Evolutionary conservation across 2,888 invertebrate genomes (phyloP), one percentile per base, ranked within the genome.

Genomic region (Tridacna crocea): DNA sequence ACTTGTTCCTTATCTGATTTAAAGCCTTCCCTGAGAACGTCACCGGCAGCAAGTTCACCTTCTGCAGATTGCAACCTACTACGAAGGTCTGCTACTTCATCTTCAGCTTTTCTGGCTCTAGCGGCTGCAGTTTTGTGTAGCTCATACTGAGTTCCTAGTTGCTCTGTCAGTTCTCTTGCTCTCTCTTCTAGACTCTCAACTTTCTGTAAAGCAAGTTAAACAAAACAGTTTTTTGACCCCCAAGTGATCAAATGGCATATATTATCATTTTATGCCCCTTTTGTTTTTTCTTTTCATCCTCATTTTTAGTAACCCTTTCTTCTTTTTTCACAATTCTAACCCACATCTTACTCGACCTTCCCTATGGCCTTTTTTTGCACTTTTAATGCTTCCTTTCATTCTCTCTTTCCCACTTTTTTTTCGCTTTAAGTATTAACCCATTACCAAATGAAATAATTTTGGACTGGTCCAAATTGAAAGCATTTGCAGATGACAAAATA

Each of bases 1-100:
- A 97, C 97, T 91, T 96, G 96, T 88, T 96, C 96, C 94, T 97
- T 97, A 92, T 97, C 97, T 89, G 96, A 96, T 81, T 96, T 96
- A 58, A 97, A 95, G 55, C 96, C 96, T 88, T 97, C 97, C 88
- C 96, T 96, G 15, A 97, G 95, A 10, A 97, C 95, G 92, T 97
- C 97, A 58, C 96, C 95, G 0, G 97, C 95, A 79, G 96, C 96
- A 48, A 98, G 95, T 92, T 98, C 98, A 0, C 96, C 96, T 91
- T 98, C 97, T 22, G 96, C 95, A 92, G 97, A 97, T 91, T 97
- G 96, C 78, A 98, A 95, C 83, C 97, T 96, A 72, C 96, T 95
- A 89, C 97, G 97, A 36, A 97, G 94, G 88, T 96, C 96, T 72
- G 96, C 95, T 86, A 97, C 96, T 91, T 98, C 97, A 77, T 96